Base-by-base conservation (phyloP, 2,888 invertebrate genomes). In the Caenorhabditis sulstoni region DNA sequence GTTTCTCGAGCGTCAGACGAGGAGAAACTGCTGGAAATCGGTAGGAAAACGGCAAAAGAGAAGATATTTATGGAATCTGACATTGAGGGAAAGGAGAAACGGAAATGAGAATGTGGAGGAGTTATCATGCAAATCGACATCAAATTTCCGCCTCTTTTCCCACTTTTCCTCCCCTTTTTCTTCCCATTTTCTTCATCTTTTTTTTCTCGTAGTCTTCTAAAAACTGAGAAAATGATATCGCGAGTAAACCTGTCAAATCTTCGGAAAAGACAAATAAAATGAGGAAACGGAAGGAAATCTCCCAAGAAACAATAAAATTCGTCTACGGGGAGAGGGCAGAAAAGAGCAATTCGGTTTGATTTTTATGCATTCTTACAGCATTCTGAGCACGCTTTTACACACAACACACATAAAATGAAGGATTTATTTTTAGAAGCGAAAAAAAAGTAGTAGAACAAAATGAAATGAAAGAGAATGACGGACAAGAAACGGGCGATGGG, bases 71-170 rank as follows among this genome's bases (percentile, higher is more conserved):
- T n/a, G 50, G 22, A 58, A 50, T 18, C 23, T 12, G 52, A 52
- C 12, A 14, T 8, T 8, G 14, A 8, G 41, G 59, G 52, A 52
- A 22, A 22, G n/a, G 58, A 47, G 41, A 53, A 62, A 47, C 55
- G 61, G 62, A 70, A 70, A 62, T 55, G 62, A 22, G 44, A 37
- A 68, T 22, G 57, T 52, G 55, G 44, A 52, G 16, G 18, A 62
- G 62, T 64, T 71, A 39, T 62, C 62, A 62, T 71, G 71, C 71
- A 71, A 62, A 62, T 62, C 55, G 70, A 62, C 53, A 70, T 70
- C 61, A 55, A 70, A 70, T 70, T 61, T 70, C 70, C 70, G 61
- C 12, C 45, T 53, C 20, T 53, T 50, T 39, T 39, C n/a, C 37
- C 9, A 16, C 18, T 29, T 49, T 50, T 52, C 29, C 45, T 1